Evolutionary conservation across 2,888 invertebrate species (phyloP), one percentile per base, ranked within the genome.

Genomic region (Synergus umbraculus): DNA sequence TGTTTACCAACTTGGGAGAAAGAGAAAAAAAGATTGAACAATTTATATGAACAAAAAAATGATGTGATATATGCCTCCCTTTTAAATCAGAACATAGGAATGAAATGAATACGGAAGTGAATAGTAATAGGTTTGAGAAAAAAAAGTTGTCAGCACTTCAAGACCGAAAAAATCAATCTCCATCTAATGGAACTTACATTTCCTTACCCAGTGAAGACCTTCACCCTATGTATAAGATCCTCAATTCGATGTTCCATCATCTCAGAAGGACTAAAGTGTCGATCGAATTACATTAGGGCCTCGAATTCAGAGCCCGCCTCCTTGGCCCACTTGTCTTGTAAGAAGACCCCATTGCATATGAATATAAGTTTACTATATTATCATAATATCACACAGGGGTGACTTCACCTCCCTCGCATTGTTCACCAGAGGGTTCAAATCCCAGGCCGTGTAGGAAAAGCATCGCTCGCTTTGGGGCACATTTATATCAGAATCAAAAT

Each of bases 291-390:
- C 85, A 87, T 88, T 86, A 86, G 78, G 82, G 83, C 83, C 83
- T 85, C 77, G 77, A 76, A 69, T 69, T 58, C 18, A 8, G 76
- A 37, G 63, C 44, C 77, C 79, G 80, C 82, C 85, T 84, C 82
- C 83, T 85, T 81, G 81, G 85, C 83, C 82, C 79, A 79, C 82
- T 81, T 81, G 79, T 83, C 81, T 81, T 81, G 66, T 66, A 49
- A 77, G 60, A 79, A 76, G 79, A 84, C 85, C 89, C 87, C 83
- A 86, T 85, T 88, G 88, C 88, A 87, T 89, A 91, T 88, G 89
- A 90, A 91, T 91, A 90, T 88, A 89, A 90, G 88, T 90, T 73
- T 73, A 73, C 73, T 73, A 87, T 88, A 91, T 91, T 91, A 91
- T 89, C 89, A 91, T 91, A 91, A 90, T 90, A 88, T 87, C 84